These are phyloP conservation scores for Malacosoma neustria DNA, from an alignment of 2,888 invertebrate genomes.

Conservation along the genomic window DNA sequence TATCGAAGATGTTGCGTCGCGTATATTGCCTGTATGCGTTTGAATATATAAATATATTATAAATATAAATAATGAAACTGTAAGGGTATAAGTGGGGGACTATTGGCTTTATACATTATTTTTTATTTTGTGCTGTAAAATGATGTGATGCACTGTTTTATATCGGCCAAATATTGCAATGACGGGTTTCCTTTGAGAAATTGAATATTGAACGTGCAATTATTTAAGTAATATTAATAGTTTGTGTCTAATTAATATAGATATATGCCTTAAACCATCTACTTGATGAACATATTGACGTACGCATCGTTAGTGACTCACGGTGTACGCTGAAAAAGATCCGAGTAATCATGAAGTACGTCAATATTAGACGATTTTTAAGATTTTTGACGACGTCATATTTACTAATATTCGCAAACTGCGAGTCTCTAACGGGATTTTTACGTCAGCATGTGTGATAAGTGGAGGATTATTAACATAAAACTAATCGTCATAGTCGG, in stretches of 20 bases:
- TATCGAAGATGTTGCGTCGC: constrained; percentile 35
- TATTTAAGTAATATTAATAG: neutral
- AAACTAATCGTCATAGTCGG: too few species aligned
- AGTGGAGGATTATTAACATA: too few species aligned
- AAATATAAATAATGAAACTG: neutral
- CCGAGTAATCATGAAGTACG: too few species aligned
- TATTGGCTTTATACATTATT: constrained; percentile 23
- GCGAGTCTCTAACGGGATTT: too few species aligned
- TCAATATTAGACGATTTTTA: too few species aligned
- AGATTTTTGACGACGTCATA: too few species aligned
- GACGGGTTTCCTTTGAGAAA: constrained; percentile 4
- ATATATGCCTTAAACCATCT: too few species aligned
- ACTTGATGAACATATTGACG: too few species aligned
- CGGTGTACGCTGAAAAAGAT: too few species aligned
- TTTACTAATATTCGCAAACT: too few species aligned
- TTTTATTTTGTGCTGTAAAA: constrained; percentile 8
- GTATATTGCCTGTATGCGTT: constrained; percentile 46
- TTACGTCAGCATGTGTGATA: too few species aligned
- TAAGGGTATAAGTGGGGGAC: constrained; percentile 25
- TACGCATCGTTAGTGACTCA: too few species aligned
- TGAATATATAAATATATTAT: constrained; percentile 43
- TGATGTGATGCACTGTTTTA: constrained; percentile 1
- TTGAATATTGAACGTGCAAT: constrained; percentile 1
- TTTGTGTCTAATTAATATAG: neutral
- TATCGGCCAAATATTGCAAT: neutral